Evolutionary conservation across 2,113 vertebrate genomes (phyloP), one percentile per base, ranked within the genome.

Genomic region (Fregata magnificens): DNA sequence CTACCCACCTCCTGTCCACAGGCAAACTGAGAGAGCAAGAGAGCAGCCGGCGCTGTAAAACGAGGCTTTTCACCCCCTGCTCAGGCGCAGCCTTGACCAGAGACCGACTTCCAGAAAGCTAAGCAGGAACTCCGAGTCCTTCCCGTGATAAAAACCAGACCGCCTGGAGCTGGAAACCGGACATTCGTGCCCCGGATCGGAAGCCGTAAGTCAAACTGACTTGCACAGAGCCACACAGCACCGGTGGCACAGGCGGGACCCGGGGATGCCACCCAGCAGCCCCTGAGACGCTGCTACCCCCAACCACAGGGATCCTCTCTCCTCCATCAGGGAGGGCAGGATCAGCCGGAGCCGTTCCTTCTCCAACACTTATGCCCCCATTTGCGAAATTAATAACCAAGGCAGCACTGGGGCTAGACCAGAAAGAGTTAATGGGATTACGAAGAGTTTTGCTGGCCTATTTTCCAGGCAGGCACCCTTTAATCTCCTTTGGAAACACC

Each of bases 401-500:
- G 47, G n/a, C 52, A 88, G 52, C 34, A 16, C 16, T 40, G 16
- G 26, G 58, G 53, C 70, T 62, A 42, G 80, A 80, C 32, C 44
- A 77, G 56, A 63, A 86, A 20, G 80, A 55, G 93, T 97, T 98
- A 97, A 97, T 56, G 38, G 76, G 92, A 87, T 98, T 96, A 96
- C 4, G 5, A 89, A 94, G 89, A 96, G 87, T 96, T 96, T 72
- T 88, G 87, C 82, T 97, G 95, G 94, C 97, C 96, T 98, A 96
- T 92, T 95, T 93, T 93, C 82, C 94, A 97, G 62, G 66, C 96
- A 95, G 95, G 89, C 91, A 93, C 95, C 85, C 85, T 94, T 96
- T 98, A 98, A 98, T 97, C 97, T 96, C 94, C 94, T 97, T 97
- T 97, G 84, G 93, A 97, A 97, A 94, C 92, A 97, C 96, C 95